phyloP scores from a whole-genome alignment of 2,888 invertebrate genomes.

The Ceratothoa steindachneri region DNA sequence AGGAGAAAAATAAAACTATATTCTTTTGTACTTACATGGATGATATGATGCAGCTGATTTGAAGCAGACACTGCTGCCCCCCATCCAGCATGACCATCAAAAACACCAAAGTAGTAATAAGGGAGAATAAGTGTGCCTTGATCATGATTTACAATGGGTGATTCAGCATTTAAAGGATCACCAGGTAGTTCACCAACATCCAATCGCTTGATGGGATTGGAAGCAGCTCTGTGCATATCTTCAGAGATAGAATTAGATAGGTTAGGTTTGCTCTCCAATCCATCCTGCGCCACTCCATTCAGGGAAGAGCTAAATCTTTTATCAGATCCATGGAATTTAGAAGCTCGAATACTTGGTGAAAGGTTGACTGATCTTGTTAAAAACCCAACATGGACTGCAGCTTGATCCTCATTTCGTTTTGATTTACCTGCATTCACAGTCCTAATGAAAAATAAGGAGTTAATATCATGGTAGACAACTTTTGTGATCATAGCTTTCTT shows the following conservation, averaged over 20 bases:
- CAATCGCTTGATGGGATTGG: background rate
- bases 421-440: conserved; percentile 73
- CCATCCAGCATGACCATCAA: conserved; percentile 81
- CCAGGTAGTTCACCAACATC: background rate
- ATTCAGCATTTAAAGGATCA: background rate
- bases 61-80: conserved; percentile 74
- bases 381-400: conserved; percentile 53
- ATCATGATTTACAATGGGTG: conserved; percentile 2
- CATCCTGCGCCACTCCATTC: conserved; percentile 8
- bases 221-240: background rate
- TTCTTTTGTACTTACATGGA: conserved; percentile 66
- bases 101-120: conserved; percentile 72
- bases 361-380: conserved; percentile 46
- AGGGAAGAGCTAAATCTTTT: background rate
- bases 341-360: background rate
- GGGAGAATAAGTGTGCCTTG: conserved; percentile 56
- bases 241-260: background rate
- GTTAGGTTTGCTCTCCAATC: background rate
- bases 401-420: conserved; percentile 72
- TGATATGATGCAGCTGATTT: conserved; percentile 70
- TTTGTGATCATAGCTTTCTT: too few species aligned
- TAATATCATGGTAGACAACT: background rate
- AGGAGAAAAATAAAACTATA: too few species aligned
- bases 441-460: conserved; percentile 19
- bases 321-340: background rate